Percentiles rank a stretch among this genome's conserved stretches.
phyloP scores from a whole-genome alignment of 1,140 invertebrate genomes.

The Lasioglossum albipes region DNA sequence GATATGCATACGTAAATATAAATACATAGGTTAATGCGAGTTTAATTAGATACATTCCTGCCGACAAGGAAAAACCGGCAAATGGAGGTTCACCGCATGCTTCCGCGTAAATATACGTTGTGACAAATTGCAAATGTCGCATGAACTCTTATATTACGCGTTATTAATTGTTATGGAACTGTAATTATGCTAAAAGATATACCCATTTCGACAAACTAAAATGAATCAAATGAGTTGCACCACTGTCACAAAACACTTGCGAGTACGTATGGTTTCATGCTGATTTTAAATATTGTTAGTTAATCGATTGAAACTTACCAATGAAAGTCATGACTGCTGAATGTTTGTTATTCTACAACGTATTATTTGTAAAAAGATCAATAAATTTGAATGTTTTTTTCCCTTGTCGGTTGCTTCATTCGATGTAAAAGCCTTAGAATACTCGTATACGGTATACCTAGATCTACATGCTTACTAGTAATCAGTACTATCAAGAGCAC shows the following conservation, averaged over 20 bases:
- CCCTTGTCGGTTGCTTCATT: background rate
- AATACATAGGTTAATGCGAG: no score
- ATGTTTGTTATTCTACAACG: background rate
- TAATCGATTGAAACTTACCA: conserved; percentile 3
- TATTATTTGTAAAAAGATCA: background rate
- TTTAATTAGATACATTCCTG: background rate
- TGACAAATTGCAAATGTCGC: no score
- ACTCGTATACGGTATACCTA: background rate
- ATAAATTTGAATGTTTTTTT: background rate
- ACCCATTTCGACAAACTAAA: no score
- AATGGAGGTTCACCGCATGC: no score
- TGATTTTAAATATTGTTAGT: background rate
- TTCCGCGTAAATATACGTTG: no score
- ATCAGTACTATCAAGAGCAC: no score
- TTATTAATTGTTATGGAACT: no score
- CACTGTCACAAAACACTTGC: background rate
- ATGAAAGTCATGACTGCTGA: background rate
- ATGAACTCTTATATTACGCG: no score
- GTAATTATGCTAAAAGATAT: no score
- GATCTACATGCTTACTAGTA: background rate
- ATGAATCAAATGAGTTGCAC: background rate
- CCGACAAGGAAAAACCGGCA: background rate
- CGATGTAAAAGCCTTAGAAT: background rate
- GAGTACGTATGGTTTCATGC: background rate
- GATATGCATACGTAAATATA: no score